These are phyloP conservation scores for Drosophila punjabiensis DNA, from an alignment of 1,140 invertebrate genomes.

Conservation along the genomic window DNA sequence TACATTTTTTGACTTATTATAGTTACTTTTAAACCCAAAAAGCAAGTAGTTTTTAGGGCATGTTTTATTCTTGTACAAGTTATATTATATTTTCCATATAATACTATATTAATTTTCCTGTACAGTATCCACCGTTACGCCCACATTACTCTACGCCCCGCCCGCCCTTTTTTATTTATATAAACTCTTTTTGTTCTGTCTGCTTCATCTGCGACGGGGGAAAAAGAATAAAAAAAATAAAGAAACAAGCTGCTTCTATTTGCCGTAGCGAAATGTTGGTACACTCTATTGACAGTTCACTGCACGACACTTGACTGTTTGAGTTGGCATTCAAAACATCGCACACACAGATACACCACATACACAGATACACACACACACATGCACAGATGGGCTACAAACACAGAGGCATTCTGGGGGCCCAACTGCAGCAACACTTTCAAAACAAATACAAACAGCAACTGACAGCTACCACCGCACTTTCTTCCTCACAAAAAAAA, in stretches of 20 bases:
- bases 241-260: slow-evolving; percentile 52
- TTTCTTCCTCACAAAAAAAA: slow-evolving; percentile 41
- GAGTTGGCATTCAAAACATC: slow-evolving; percentile 82
- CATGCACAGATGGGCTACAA: slow-evolving; percentile 36
- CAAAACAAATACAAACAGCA: slow-evolving; percentile 61
- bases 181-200: slow-evolving; percentile 55
- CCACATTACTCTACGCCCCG: neutral
- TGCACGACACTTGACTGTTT: slow-evolving; percentile 83
- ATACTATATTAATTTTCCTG: neutral
- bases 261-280: slow-evolving; percentile 66
- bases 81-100: neutral
- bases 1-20: too few relatives aligned
- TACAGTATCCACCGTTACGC: neutral
- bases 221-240: slow-evolving; percentile 1
- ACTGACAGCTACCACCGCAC: slow-evolving; percentile 58
- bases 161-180: slow-evolving; percentile 33
- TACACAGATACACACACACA: slow-evolving; percentile 43
- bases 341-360: slow-evolving; percentile 39
- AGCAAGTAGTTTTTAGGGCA: too few relatives aligned
- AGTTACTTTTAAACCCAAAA: too few relatives aligned
- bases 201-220: slow-evolving; percentile 60
- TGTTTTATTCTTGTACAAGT: too few relatives aligned
- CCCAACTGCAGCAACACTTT: slow-evolving; percentile 65
- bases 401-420: slow-evolving; percentile 45
- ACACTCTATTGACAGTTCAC: slow-evolving; percentile 83